Evolutionary conservation across 2,797 vertebrate species (phyloP).

Genomic region (Acridotheres tristis): DNA sequence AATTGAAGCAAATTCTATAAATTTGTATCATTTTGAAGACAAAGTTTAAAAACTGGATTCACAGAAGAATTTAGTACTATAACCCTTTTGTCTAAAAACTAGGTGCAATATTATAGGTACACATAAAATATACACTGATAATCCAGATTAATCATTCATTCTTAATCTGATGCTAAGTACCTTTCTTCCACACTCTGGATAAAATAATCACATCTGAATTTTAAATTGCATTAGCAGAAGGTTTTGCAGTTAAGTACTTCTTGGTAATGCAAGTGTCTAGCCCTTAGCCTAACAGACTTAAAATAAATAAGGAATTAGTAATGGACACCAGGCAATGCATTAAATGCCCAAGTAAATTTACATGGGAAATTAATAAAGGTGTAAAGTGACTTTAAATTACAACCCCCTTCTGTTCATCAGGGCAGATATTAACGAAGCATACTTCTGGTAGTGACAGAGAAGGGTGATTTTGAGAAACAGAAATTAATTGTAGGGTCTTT

Average conservation of each 20-base stretch:
- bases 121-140: not conserved
- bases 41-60: not conserved
- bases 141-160: not conserved
- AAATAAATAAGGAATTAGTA: not conserved
- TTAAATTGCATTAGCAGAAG: not conserved
- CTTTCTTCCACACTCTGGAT: not conserved
- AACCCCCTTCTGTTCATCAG: not conserved
- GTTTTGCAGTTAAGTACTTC: not conserved
- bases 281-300: not conserved
- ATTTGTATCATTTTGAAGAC: not conserved
- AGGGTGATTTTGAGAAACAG: not conserved
- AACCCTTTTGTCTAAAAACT: not conserved
- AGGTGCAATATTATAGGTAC: rapidly evolving
- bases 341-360: not conserved
- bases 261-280: not conserved
- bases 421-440: not conserved
- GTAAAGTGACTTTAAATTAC: conserved; percentile 13
- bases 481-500: conserved; percentile 29
- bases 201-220: not conserved
- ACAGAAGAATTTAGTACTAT: not conserved
- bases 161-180: not conserved
- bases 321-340: not conserved
- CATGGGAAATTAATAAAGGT: not conserved
- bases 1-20: not conserved
- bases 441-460: not conserved